Evolutionary conservation across 2,113 vertebrate species (phyloP).

Genomic region (Jacana jacana): DNA sequence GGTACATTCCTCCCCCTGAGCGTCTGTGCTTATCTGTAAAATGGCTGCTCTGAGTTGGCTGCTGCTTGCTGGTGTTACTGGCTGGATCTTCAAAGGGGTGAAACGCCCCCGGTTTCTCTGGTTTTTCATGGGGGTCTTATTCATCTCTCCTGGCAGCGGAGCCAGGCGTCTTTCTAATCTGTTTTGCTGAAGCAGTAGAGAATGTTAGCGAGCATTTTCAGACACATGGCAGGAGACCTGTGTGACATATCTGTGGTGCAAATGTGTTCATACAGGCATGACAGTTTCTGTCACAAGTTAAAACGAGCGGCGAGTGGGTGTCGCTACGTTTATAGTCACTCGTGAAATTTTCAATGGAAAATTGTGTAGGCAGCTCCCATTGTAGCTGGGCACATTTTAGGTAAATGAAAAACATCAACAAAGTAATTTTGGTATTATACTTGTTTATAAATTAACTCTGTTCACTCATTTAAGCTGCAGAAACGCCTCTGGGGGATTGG

Average conservation of each 20-base stretch:
- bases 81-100: constrained; percentile 26
- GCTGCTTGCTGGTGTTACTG: neutral
- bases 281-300: constrained; percentile 68
- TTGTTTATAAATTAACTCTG: constrained; percentile 37
- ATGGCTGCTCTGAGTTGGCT: neutral
- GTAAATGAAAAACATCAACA: constrained; percentile 62
- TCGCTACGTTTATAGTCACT: constrained; percentile 50
- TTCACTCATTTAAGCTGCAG: constrained; percentile 2
- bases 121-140: neutral
- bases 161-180: neutral
- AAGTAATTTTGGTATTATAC: constrained; percentile 32
- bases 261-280: constrained; percentile 64
- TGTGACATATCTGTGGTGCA: constrained; percentile 49
- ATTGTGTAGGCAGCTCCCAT: constrained; percentile 61
- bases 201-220: neutral
- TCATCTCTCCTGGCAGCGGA: neutral
- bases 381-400: constrained; percentile 50
- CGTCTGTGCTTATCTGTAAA: neutral
- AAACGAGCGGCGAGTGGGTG: constrained; percentile 59
- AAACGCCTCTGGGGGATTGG: neutral
- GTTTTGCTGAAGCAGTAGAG: neutral
- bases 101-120: neutral
- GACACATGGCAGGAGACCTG: constrained; percentile 52
- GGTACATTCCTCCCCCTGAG: neutral
- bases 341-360: constrained; percentile 68